These are phyloP conservation scores for Hemaris fuciformis DNA, from an alignment of 2,888 invertebrate species.

Conservation along the genomic window DNA sequence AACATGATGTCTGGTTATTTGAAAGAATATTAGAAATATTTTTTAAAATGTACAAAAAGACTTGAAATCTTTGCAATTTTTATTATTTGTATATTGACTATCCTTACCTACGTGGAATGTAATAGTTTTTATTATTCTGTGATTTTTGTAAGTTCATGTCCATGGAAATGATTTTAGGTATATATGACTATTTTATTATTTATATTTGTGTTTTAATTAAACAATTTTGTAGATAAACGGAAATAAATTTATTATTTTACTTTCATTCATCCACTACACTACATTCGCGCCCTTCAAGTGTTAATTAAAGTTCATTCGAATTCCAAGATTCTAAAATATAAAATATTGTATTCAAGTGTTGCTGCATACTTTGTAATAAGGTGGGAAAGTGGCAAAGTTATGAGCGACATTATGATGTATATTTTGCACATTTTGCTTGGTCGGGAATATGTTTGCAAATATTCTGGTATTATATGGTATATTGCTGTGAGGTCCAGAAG, in stretches of 20 bases:
- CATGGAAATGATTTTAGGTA: conserved; percentile 1
- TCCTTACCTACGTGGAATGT: background rate
- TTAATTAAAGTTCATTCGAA: no score
- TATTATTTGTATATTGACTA: conserved; percentile 6
- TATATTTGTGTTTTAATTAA: conserved; percentile 6
- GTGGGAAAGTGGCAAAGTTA: no score
- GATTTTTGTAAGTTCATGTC: conserved; percentile 4
- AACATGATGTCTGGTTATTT: background rate
- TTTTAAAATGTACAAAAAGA: conserved; percentile 15
- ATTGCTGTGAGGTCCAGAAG: no score
- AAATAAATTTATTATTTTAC: background rate
- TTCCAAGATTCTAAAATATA: no score
- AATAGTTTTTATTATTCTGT: conserved; percentile 2
- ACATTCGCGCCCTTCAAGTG: background rate
- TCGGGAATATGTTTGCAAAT: no score
- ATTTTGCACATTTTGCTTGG: no score
- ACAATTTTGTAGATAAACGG: background rate
- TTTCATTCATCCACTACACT: no score
- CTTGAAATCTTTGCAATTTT: conserved; percentile 8
- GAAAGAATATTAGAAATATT: conserved; percentile 2
- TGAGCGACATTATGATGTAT: no score
- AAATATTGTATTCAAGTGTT: no score
- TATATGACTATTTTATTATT: background rate
- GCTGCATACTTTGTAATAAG: no score
- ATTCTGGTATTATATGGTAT: no score